Evolutionary conservation across 1,140 invertebrate species (phyloP), one percentile per base, ranked within the genome.

Genomic region (Bombus turneri): DNA sequence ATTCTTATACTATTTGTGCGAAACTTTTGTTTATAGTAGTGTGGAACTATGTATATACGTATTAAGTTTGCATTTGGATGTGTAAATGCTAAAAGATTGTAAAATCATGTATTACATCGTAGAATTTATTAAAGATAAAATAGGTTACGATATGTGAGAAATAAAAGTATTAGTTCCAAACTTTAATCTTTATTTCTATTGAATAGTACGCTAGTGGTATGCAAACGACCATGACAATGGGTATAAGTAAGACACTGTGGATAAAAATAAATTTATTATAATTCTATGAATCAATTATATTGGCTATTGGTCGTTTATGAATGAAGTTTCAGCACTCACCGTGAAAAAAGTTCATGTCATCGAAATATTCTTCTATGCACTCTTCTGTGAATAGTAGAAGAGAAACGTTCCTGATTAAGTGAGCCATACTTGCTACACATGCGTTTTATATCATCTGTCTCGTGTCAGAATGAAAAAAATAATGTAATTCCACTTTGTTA

Each of bases 341-440:
- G 93, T 98, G 96, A 34, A 97, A 93, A 91, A 98, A 98, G 93
- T 98, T 97, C 79, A 96, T 97, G 39, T 98, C 96, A 31, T 96
- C 92, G 90, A 98, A 97, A 94, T 98, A 98, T 92, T 97, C 96
- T 90, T 97, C 96, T 82, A 96, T 96, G 93, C 97, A 98, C 92
- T 97, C 94, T 90, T 97, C 95, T 8, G 96, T 96, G 81, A 97
- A 94, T 64, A 97, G 86, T 28, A 96, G 93, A 71, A 96, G 91
- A n/a, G 96, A 87, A 39, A 95, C 85, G 41, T 94, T 94, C n/a
- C 18, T 86, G 5, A 88, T 39, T 62, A 85, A 15, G 2, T 79
- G 15, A 37, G 59, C 47, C 88, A 90, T 90, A 8, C 22, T 73
- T 73, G 47, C 22, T 22, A 59, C 34, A 18, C 34, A 59, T 43